These are phyloP conservation scores for Porites lutea DNA, from an alignment of 64 coral and sea anemone genomes.

Conservation along the genomic window DNA sequence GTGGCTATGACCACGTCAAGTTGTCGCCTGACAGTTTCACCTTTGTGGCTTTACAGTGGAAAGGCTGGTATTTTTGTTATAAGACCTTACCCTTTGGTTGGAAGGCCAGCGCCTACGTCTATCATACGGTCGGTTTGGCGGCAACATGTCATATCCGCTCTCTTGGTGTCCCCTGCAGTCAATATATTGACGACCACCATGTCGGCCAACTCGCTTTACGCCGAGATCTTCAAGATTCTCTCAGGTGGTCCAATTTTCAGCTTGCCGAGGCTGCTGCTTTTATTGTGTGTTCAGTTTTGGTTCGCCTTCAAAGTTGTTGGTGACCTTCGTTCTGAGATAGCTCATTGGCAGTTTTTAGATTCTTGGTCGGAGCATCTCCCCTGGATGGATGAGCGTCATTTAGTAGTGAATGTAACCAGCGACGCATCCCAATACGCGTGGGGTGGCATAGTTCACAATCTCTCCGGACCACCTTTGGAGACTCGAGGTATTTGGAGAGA, in stretches of 20 bases:
- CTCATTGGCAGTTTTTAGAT: constrained; percentile 31
- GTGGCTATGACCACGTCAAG: constrained; percentile 44
- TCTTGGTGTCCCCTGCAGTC: constrained; percentile 14
- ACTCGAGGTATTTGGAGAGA: not conserved
- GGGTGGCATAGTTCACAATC: not conserved
- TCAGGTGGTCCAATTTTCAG: not conserved
- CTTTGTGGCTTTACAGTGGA: not conserved
- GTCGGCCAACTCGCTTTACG: constrained; percentile 22
- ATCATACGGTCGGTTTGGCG: constrained; percentile 29
- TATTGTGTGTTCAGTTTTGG: constrained; percentile 1
- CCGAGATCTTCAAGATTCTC: not conserved
- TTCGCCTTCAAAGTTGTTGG: not conserved
- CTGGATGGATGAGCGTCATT: constrained; percentile 29
- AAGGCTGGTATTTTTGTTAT: constrained; percentile 36
- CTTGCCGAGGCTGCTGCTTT: constrained; percentile 23
- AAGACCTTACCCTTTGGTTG: constrained; percentile 37
- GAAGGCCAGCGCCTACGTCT: constrained; percentile 60
- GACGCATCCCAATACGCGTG: constrained; percentile 37
- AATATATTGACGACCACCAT: constrained; percentile 49
- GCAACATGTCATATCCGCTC: constrained; percentile 37
- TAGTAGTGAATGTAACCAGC: not conserved
- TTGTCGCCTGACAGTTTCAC: not conserved
- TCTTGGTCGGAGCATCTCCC: constrained; percentile 12
- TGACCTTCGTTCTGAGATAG: constrained; percentile 1
- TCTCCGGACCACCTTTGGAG: not conserved